A percentile compares a stretch with the other conserved stretches of the same genome.
Conservation (phyloP, 2,113 vertebrate genomes). For the Spea multiplicata region DNA sequence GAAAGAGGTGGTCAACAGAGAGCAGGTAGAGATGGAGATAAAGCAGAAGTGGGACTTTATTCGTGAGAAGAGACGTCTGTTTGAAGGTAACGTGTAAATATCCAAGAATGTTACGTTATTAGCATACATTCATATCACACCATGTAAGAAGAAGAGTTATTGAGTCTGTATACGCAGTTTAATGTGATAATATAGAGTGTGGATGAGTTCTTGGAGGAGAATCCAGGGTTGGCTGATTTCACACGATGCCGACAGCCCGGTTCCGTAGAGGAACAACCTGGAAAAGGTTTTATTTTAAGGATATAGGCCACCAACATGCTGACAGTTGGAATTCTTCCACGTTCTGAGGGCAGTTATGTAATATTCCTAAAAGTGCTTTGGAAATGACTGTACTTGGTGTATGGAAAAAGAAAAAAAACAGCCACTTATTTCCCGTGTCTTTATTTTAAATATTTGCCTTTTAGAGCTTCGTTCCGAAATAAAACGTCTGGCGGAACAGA, state of each 20-base stretch:
- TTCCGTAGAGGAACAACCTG: no score
- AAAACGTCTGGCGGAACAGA: slow-evolving; percentile 54
- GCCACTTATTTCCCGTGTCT: slow-evolving; percentile 48
- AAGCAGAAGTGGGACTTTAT: slow-evolving; percentile 63
- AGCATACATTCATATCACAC: no score
- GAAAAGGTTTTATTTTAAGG: no score
- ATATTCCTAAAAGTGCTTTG: neutral
- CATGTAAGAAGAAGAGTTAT: no score
- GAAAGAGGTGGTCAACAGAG: slow-evolving; percentile 57
- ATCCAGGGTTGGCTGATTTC: no score
- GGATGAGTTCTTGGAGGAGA: no score
- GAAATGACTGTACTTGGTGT: slow-evolving; percentile 2
- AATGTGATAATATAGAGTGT: no score
- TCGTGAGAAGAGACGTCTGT: slow-evolving; percentile 63
- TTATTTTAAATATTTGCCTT: slow-evolving; percentile 48
- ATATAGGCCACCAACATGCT: no score
- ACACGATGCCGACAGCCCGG: no score
- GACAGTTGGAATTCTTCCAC: neutral
- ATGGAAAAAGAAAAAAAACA: neutral
- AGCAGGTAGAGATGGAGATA: slow-evolving; percentile 67
- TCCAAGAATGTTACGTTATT: no score
- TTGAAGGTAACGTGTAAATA: slow-evolving; percentile 63
- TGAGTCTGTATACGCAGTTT: no score
- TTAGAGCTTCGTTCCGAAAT: slow-evolving; percentile 62
- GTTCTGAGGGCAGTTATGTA: neutral